Percentiles rank a stretch among this genome's conserved stretches.
Conservation (phyloP, 1,140 invertebrate genomes). For the Aleiodes sp. region DNA sequence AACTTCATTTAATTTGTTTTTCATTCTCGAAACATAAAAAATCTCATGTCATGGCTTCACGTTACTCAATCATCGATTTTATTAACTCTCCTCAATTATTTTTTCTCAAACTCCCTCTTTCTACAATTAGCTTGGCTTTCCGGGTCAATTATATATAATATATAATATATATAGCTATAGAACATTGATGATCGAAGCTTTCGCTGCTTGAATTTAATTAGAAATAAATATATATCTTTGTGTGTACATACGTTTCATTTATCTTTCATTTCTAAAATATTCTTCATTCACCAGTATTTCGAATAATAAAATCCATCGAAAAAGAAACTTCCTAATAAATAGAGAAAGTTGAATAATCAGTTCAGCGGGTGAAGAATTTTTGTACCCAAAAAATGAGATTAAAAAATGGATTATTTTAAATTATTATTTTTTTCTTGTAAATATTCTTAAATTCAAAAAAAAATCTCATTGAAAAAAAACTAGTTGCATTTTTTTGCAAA, state of each 20-base stretch:
- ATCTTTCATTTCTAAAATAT: not conserved
- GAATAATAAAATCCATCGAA: not conserved
- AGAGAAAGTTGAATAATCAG: conserved; percentile 1
- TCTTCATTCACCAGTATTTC: too few relatives aligned
- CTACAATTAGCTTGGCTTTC: conserved; percentile 2
- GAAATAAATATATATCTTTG: conserved; percentile 12
- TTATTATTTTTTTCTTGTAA: not conserved
- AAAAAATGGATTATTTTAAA: too few relatives aligned
- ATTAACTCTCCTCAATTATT: not conserved
- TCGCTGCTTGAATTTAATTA: not conserved
- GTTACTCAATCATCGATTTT: too few relatives aligned
- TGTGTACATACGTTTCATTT: conserved; percentile 5
- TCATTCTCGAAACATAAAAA: not conserved
- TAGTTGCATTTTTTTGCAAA: not conserved
- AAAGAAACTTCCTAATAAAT: conserved; percentile 9
- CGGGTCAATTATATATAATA: conserved; percentile 11
- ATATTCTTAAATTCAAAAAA: not conserved
- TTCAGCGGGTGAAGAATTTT: conserved; percentile 1
- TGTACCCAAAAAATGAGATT: not conserved
- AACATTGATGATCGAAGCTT: not conserved
- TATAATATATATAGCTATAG: not conserved
- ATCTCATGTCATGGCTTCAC: not conserved
- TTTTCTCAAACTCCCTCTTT: not conserved
- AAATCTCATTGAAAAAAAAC: not conserved
- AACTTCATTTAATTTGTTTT: not conserved